Evolutionary conservation across 2,113 vertebrate genomes (phyloP).

Genomic region (Artemisiospiza belli): DNA sequence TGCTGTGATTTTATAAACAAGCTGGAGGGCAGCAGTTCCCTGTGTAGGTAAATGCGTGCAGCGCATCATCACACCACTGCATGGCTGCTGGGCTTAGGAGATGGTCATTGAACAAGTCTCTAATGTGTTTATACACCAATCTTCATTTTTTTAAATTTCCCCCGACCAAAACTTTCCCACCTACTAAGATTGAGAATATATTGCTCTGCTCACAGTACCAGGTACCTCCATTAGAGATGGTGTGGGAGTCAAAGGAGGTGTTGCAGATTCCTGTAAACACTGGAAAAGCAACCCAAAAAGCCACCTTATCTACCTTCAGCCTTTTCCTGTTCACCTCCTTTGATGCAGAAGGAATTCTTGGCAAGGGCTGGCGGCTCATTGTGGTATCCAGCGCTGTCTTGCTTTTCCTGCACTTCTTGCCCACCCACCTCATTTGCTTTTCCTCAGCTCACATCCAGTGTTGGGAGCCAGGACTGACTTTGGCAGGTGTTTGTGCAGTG

Average conservation of each 20-base stretch:
- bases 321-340: background rate
- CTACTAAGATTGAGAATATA: accelerated
- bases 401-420: constrained; percentile 12
- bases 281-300: background rate
- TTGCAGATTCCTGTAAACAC: background rate
- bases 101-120: too few species aligned
- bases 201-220: background rate
- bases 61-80: background rate
- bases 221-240: background rate
- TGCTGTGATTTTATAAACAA: background rate
- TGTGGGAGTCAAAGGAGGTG: background rate
- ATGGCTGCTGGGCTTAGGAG: background rate
- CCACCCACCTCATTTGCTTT: background rate
- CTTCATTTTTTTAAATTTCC: background rate
- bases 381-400: background rate
- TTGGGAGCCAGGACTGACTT: background rate
- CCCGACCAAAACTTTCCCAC: background rate
- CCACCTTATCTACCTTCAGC: background rate
- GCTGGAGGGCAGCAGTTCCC: background rate
- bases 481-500: background rate
- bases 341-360: constrained; percentile 16
- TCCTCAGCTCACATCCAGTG: background rate
- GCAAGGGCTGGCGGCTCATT: background rate
- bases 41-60: background rate
- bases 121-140: background rate